Conservation (phyloP, 2,113 vertebrate species). For the Melanotaenia duboulayi region DNA sequence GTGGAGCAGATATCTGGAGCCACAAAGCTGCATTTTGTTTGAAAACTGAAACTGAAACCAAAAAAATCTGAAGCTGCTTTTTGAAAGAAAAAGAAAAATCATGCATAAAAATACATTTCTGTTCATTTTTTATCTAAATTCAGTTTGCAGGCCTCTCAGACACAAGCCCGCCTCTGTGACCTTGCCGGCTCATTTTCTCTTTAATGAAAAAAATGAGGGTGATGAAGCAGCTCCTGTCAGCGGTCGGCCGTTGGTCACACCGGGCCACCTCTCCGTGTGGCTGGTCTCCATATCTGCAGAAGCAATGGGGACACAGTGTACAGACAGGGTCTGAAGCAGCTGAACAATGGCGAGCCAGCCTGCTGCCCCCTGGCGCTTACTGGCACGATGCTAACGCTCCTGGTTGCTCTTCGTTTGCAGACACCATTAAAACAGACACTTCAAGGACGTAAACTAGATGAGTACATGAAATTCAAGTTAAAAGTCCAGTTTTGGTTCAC, state of each 20-base stretch:
- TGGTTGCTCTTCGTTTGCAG: slow-evolving; percentile 50
- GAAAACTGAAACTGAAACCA: slow-evolving; percentile 10
- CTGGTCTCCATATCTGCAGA: slow-evolving; percentile 46
- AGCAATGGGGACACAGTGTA: slow-evolving; percentile 68
- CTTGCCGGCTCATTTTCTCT: background rate
- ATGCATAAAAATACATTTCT: background rate
- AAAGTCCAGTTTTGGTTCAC: slow-evolving; percentile 48
- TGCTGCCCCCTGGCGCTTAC: slow-evolving; percentile 40
- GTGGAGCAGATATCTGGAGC: background rate
- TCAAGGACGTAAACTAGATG: no score
- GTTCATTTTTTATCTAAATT: background rate
- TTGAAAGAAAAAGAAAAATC: no score
- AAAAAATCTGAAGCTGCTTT: no score
- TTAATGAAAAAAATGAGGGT: background rate
- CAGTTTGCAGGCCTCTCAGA: background rate
- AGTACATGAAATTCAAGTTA: background rate
- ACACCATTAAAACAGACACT: no score
- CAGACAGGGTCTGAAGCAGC: slow-evolving; percentile 59
- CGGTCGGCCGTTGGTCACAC: slow-evolving; percentile 24
- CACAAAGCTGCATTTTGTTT: slow-evolving; percentile 15
- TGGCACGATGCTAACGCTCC: slow-evolving; percentile 42
- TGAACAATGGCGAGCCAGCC: slow-evolving; percentile 66
- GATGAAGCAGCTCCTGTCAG: slow-evolving; percentile 33
- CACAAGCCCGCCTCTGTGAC: background rate
- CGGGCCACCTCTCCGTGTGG: slow-evolving; percentile 17